A percentile compares a stretch with the other conserved stretches of the same genome.
Conservation (phyloP, 2,113 vertebrate genomes). For the Nasalis larvatus region DNA sequence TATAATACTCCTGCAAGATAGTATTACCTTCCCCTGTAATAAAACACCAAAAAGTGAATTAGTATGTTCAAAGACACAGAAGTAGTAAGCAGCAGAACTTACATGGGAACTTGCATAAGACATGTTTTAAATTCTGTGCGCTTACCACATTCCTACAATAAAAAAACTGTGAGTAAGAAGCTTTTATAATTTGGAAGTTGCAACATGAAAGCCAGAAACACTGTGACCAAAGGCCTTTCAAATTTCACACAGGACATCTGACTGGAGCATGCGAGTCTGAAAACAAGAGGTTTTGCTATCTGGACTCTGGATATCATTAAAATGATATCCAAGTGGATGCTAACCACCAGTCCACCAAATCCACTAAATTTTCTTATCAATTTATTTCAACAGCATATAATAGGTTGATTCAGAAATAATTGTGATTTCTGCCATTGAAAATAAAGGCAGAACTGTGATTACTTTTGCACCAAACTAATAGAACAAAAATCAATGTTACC, state of each 20-base stretch:
- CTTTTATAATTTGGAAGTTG: neutral
- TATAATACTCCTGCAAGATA: neutral
- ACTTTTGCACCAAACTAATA: too few relatives aligned
- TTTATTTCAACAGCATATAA: neutral
- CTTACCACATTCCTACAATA: neutral
- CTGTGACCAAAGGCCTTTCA: neutral
- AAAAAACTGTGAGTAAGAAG: neutral
- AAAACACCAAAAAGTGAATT: neutral
- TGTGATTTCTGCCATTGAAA: too few relatives aligned
- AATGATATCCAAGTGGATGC: neutral
- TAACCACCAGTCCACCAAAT: neutral
- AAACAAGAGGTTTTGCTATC: neutral
- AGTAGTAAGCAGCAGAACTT: neutral
- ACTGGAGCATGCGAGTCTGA: neutral
- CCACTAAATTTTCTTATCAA: neutral
- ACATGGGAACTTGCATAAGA: neutral
- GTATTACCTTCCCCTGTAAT: neutral
- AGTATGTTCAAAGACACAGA: neutral
- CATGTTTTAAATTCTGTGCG: neutral
- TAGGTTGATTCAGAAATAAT: too few relatives aligned
- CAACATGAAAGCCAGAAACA: neutral
- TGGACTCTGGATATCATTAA: neutral
- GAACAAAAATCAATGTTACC: neutral
- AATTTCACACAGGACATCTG: neutral
- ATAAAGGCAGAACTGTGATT: too few relatives aligned